A percentile compares a stretch with the other conserved stretches of the same genome.
Conservation (phyloP, 2,888 invertebrate species). For the Epirrita christyi region DNA sequence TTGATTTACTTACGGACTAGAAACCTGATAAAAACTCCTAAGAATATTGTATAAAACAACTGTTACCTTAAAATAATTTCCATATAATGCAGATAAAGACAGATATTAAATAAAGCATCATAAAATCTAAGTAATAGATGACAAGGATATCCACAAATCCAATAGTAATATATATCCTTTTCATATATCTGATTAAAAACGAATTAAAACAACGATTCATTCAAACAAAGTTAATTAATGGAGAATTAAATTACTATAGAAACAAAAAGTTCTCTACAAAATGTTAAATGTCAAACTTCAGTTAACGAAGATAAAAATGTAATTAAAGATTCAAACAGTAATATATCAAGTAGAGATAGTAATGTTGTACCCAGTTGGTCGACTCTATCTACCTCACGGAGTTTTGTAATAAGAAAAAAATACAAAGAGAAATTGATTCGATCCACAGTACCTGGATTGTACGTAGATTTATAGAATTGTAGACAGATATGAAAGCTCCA, state of each 20-base stretch:
- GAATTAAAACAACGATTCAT: neutral
- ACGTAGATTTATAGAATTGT: slow-evolving; percentile 41
- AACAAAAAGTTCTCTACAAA: slow-evolving; percentile 17
- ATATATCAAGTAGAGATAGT: slow-evolving; percentile 34
- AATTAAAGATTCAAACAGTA: slow-evolving; percentile 29
- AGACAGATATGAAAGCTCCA: slow-evolving; percentile 36
- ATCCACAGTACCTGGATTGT: slow-evolving; percentile 49
- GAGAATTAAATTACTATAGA: slow-evolving; percentile 3
- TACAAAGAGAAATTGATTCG: slow-evolving; percentile 68
- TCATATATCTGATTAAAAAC: neutral
- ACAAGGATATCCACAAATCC: slow-evolving; percentile 2
- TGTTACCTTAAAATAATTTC: neutral
- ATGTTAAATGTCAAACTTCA: slow-evolving; percentile 26
- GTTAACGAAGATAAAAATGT: slow-evolving; percentile 26
- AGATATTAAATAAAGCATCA: neutral
- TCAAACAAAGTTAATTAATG: slow-evolving; percentile 14
- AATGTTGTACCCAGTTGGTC: slow-evolving; percentile 50
- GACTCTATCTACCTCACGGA: slow-evolving; percentile 51
- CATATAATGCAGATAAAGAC: neutral
- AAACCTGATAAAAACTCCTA: slow-evolving; percentile 28
- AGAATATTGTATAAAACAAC: slow-evolving; percentile 9
- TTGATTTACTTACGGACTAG: slow-evolving; percentile 72
- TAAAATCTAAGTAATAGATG: neutral
- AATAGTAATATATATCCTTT: neutral
- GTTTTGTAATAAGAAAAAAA: slow-evolving; percentile 55